Percentiles rank a stretch among this genome's conserved stretches.
phyloP scores from a whole-genome alignment of 37 sponge, comb jelly and placozoan species.

The Bolinopsis microptera region DNA sequence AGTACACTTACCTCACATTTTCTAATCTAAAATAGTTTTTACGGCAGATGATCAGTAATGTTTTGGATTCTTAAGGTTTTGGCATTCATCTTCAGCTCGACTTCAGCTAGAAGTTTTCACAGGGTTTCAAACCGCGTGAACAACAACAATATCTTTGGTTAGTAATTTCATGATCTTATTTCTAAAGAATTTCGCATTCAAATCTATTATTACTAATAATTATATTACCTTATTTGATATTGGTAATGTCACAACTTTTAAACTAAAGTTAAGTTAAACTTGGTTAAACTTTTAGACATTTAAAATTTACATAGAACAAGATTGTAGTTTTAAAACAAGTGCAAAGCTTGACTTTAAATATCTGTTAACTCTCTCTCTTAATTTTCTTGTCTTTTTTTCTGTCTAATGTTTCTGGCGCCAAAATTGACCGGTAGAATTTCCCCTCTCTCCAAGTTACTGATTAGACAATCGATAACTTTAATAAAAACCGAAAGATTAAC shows the following conservation, averaged over 20 bases:
- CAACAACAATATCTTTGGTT: background rate
- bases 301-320: background rate
- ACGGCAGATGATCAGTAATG: background rate
- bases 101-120: background rate
- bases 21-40: background rate
- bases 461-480: no score
- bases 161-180: no score
- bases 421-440: no score
- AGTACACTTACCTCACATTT: no score
- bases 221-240: no score
- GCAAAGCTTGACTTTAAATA: background rate
- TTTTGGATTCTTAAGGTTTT: background rate
- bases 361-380: background rate
- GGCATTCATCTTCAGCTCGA: background rate
- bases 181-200: no score
- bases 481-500: no score
- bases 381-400: background rate
- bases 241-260: background rate
- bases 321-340: background rate
- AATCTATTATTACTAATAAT: no score
- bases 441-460: no score
- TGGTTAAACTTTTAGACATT: background rate
- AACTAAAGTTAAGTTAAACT: background rate
- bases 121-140: background rate
- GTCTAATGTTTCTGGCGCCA: background rate